Conservation (phyloP, 2,888 invertebrate species). For the Pyrrhosoma nymphula region DNA sequence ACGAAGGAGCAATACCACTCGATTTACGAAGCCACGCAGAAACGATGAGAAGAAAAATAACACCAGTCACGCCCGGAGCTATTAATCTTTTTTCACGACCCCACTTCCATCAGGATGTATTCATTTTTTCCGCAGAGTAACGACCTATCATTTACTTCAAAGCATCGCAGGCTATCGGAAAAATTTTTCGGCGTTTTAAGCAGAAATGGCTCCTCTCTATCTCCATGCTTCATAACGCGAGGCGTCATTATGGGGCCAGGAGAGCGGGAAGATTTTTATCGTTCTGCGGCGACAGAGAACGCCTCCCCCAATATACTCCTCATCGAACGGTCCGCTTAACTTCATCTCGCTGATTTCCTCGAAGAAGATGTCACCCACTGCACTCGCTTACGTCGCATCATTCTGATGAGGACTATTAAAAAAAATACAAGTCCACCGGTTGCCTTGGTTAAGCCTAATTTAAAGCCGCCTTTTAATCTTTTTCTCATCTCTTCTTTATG, state of each 20-base stretch:
- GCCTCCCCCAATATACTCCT: neutral
- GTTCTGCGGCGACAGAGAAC: neutral
- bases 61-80: neutral
- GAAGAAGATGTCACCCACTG: neutral
- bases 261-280: constrained; percentile 6
- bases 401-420: neutral
- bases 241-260: neutral
- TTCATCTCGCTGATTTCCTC: neutral
- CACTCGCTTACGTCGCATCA: neutral
- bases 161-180: neutral
- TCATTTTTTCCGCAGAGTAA: neutral
- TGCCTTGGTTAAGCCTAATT: neutral
- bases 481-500: neutral
- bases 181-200: neutral
- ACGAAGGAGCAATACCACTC: neutral
- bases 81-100: neutral
- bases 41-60: neutral
- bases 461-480: neutral
- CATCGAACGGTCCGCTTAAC: neutral
- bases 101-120: neutral
- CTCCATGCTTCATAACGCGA: neutral
- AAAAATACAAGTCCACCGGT: neutral
- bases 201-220: neutral
- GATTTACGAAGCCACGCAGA: neutral
- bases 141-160: neutral